phyloP scores from a whole-genome alignment of 1,140 invertebrate genomes.

The Eriosoma lanigerum region DNA sequence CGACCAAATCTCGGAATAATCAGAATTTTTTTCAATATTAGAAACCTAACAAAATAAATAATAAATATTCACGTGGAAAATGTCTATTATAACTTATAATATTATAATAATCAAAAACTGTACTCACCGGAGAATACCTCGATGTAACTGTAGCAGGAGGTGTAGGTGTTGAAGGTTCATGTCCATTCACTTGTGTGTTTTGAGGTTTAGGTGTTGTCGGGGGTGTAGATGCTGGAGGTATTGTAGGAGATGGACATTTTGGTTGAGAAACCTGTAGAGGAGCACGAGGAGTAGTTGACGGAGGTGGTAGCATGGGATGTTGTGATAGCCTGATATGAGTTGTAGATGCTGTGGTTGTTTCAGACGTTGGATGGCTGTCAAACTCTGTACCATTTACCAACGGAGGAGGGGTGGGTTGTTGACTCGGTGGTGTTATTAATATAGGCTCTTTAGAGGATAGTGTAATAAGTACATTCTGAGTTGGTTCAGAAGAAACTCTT shows the following conservation, averaged over 20 bases:
- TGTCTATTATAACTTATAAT: too few relatives aligned
- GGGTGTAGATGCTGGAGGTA: constrained; percentile 36
- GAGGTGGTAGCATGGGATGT: constrained; percentile 42
- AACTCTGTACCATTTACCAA: constrained; percentile 38
- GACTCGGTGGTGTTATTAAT: constrained; percentile 31
- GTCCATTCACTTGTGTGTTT: constrained; percentile 24
- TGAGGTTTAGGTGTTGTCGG: constrained; percentile 23
- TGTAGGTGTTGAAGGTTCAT: constrained; percentile 29
- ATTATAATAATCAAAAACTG: neutral
- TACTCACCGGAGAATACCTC: constrained; percentile 36
- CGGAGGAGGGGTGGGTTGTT: constrained; percentile 27
- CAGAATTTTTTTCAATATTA: too few relatives aligned
- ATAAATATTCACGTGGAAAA: too few relatives aligned
- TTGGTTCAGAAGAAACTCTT: constrained; percentile 27
- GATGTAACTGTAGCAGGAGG: constrained; percentile 21
- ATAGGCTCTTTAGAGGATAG: constrained; percentile 12
- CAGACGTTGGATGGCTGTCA: constrained; percentile 1
- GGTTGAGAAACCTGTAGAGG: constrained; percentile 37
- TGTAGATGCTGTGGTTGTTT: constrained; percentile 24
- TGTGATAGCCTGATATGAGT: constrained; percentile 19
- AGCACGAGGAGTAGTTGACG: constrained; percentile 27
- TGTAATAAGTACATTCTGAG: neutral
- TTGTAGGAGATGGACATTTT: constrained; percentile 26
- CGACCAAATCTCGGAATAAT: too few relatives aligned
- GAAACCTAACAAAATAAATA: too few relatives aligned